Conservation (phyloP, 2,113 vertebrate genomes). For the Microtus oregoni region DNA sequence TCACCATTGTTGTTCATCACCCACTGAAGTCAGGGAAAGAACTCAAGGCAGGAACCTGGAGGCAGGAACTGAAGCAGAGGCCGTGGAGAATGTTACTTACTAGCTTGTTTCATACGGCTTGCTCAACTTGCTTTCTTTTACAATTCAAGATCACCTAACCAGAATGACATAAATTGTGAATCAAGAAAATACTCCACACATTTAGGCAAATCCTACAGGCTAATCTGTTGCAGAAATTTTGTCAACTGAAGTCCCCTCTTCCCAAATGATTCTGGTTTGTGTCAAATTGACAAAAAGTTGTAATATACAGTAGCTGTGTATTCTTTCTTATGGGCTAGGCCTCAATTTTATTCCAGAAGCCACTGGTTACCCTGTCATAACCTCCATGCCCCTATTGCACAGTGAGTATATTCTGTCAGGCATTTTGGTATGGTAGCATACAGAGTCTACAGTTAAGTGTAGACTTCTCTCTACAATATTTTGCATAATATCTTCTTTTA, state of each 20-base stretch:
- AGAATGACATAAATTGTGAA: background rate
- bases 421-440: background rate
- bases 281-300: background rate
- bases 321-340: background rate
- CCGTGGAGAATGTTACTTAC: background rate
- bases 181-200: background rate
- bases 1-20: background rate
- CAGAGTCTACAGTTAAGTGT: background rate
- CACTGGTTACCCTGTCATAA: background rate
- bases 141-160: background rate
- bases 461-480: background rate
- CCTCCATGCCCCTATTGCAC: background rate
- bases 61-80: background rate
- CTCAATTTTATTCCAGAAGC: background rate
- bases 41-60: background rate
- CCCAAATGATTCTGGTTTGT: background rate
- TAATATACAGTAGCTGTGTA: background rate
- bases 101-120: background rate
- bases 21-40: background rate
- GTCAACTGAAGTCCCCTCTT: background rate
- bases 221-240: background rate
- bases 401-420: background rate
- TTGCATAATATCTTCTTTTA: background rate
- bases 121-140: background rate
- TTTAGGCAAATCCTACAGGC: background rate